phyloP scores from a whole-genome alignment of 2,797 vertebrate species.

The Emys orbicularis region DNA sequence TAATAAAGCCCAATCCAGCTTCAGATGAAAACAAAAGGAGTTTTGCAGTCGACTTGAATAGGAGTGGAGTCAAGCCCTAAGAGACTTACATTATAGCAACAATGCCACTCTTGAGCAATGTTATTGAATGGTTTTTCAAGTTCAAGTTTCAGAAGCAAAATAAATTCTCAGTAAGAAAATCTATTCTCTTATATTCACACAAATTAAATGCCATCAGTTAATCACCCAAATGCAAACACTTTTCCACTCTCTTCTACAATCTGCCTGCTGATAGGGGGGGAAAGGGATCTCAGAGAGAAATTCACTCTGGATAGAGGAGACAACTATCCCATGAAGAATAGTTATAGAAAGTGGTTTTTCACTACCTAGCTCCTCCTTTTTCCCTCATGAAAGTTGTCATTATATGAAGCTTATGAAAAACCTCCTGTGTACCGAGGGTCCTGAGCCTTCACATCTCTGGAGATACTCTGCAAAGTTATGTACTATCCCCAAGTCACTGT shows the following conservation, averaged over 20 bases:
- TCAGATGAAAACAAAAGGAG: background rate
- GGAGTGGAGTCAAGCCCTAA: background rate
- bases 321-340: background rate
- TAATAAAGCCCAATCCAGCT: background rate
- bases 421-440: background rate
- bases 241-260: background rate
- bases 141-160: background rate
- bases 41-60: background rate
- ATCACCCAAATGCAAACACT: background rate
- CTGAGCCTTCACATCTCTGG: background rate
- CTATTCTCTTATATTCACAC: background rate
- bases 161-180: background rate
- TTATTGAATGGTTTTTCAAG: background rate
- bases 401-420: background rate
- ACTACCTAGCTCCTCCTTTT: background rate
- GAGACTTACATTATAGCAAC: background rate
- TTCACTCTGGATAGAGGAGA: background rate
- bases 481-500: background rate
- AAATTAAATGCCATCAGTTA: background rate
- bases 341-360: background rate
- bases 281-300: background rate
- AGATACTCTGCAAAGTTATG: background rate
- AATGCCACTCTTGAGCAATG: background rate
- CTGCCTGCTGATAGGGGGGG: background rate
- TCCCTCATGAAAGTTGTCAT: background rate